Percentiles rank a stretch among this genome's conserved stretches.
phyloP scores from a whole-genome alignment of 1,140 invertebrate species.

The Cyphomyrmex costatus region DNA sequence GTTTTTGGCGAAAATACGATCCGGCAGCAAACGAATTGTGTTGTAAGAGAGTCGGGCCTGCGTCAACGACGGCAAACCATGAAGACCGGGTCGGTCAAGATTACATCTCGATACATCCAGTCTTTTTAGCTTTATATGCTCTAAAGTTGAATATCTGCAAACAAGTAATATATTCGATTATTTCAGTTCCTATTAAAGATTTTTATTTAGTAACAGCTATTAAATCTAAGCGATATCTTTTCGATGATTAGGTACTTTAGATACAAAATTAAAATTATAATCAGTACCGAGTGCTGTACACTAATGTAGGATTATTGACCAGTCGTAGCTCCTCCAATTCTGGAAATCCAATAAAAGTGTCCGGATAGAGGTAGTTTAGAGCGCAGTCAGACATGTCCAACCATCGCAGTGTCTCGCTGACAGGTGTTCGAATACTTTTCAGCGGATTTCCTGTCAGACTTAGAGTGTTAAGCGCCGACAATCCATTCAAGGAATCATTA shows the following conservation, averaged over 20 bases:
- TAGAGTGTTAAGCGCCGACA: slow-evolving; percentile 77
- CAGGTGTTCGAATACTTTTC: slow-evolving; percentile 76
- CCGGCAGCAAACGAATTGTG: slow-evolving; percentile 87
- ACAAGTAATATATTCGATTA: background rate
- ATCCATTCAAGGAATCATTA: slow-evolving; percentile 72
- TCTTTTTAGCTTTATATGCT: slow-evolving; percentile 83
- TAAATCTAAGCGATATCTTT: background rate
- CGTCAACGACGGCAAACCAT: slow-evolving; percentile 88
- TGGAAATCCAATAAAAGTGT: slow-evolving; percentile 79
- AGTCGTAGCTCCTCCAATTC: slow-evolving; percentile 80
- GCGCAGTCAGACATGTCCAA: slow-evolving; percentile 83
- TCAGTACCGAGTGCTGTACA: slow-evolving; percentile 80
- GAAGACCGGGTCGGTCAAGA: slow-evolving; percentile 88
- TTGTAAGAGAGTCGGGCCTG: slow-evolving; percentile 88
- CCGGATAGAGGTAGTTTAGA: slow-evolving; percentile 78
- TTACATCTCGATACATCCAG: slow-evolving; percentile 90
- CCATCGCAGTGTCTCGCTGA: slow-evolving; percentile 77
- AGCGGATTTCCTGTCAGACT: slow-evolving; percentile 81
- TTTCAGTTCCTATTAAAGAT: background rate
- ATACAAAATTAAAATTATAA: slow-evolving; percentile 45
- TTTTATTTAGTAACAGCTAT: background rate
- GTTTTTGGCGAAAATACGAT: slow-evolving; percentile 88
- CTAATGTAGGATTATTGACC: slow-evolving; percentile 80
- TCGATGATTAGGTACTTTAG: background rate
- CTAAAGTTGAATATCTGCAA: slow-evolving; percentile 85